phyloP scores from a whole-genome alignment of 2,888 invertebrate species.

The Graphium colonna region DNA sequence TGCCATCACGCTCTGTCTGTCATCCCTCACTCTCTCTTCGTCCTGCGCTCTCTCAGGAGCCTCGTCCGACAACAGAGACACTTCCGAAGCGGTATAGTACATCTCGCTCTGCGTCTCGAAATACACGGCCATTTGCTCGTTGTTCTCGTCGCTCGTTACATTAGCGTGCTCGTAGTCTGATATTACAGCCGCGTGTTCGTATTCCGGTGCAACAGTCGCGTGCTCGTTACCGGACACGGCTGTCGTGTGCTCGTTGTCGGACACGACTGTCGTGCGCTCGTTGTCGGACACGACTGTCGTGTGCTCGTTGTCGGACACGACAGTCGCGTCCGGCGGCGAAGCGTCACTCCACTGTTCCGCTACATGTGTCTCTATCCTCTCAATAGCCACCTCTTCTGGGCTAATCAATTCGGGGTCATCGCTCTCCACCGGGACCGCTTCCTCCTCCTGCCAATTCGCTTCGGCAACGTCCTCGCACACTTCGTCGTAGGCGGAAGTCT shows the following conservation, averaged over 20 bases:
- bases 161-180: no score
- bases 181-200: no score
- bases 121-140: conserved; percentile 34
- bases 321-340: conserved; percentile 20
- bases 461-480: conserved; percentile 27
- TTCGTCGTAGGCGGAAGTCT: conserved; percentile 49
- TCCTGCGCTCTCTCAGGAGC: conserved; percentile 35
- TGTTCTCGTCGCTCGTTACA: no score
- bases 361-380: conserved; percentile 39
- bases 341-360: conserved; percentile 39
- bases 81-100: conserved; percentile 70
- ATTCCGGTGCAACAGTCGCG: no score
- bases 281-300: conserved; percentile 46
- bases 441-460: conserved; percentile 15
- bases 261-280: no score
- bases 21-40: conserved; percentile 42
- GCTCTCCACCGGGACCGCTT: conserved; percentile 30
- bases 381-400: conserved; percentile 45
- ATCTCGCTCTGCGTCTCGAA: conserved; percentile 57
- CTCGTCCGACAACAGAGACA: conserved; percentile 56
- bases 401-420: conserved; percentile 34
- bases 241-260: no score
- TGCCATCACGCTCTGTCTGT: conserved; percentile 55
- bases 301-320: conserved; percentile 43
- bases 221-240: no score